Conservation (phyloP, 2,113 vertebrate species). For the Lepidothrix coronata region DNA sequence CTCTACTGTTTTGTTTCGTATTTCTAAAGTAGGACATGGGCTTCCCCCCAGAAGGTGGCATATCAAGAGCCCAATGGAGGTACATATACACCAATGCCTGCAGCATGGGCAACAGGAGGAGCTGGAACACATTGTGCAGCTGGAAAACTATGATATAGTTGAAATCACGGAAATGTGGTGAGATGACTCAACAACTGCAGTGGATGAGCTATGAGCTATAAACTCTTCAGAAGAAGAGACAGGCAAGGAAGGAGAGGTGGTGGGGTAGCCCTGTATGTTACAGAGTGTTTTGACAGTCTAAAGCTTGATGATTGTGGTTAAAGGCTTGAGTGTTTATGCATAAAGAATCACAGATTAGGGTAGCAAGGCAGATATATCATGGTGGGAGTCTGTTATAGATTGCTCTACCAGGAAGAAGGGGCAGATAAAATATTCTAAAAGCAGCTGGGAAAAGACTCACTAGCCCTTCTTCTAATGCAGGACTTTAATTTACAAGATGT, state of each 20-base stretch:
- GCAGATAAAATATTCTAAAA: neutral
- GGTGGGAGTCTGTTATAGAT: neutral
- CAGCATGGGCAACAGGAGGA: neutral
- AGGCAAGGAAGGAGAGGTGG: neutral
- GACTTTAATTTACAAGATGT: neutral
- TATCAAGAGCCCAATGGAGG: neutral
- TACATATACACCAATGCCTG: neutral
- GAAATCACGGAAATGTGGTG: neutral
- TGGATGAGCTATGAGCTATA: neutral
- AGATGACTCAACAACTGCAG: neutral
- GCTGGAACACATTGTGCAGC: neutral
- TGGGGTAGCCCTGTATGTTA: neutral
- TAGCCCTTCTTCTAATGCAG: neutral
- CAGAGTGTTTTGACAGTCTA: neutral
- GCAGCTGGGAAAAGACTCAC: neutral
- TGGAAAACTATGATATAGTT: neutral
- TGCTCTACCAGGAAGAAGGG: neutral
- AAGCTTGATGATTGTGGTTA: neutral
- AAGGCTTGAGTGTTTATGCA: neutral
- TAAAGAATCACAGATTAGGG: neutral
- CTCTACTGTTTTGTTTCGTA: neutral
- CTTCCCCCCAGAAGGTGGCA: neutral
- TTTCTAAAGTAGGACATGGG: neutral
- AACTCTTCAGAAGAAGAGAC: neutral
- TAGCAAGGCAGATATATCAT: neutral